These are phyloP conservation scores for Pseudomyrmex flavicornis DNA, from an alignment of 1,140 invertebrate genomes.

Conservation along the genomic window DNA sequence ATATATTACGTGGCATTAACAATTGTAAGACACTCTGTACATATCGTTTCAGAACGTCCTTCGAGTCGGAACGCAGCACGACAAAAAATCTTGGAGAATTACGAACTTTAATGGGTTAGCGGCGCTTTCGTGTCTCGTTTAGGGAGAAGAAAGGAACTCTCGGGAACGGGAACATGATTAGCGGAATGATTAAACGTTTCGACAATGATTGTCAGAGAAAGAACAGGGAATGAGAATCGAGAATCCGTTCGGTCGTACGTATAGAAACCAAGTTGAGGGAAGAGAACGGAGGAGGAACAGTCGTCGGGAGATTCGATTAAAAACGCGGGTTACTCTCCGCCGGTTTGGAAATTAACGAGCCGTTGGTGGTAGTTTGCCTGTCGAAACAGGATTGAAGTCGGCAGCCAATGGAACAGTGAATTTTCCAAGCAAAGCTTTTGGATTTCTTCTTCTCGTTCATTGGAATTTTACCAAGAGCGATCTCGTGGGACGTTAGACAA, in stretches of 20 bases:
- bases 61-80: background rate
- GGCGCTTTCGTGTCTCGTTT: constrained; percentile 31
- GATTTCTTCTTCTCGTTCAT: constrained; percentile 19
- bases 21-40: constrained; percentile 29
- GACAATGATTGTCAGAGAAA: constrained; percentile 43
- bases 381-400: constrained; percentile 28
- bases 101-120: constrained; percentile 51
- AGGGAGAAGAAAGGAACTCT: background rate
- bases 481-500: constrained; percentile 50
- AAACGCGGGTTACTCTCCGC: constrained; percentile 46
- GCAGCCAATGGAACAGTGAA: constrained; percentile 44
- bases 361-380: background rate
- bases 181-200: constrained; percentile 64
- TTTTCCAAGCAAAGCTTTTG: constrained; percentile 39
- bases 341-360: constrained; percentile 61
- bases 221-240: constrained; percentile 35
- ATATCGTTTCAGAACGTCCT: constrained; percentile 16
- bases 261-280: background rate
- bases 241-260: background rate
- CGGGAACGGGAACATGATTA: constrained; percentile 57
- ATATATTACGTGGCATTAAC: no score
- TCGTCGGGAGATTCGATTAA: constrained; percentile 63
- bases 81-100: constrained; percentile 55
- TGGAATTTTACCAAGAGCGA: constrained; percentile 45
- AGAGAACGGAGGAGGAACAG: background rate